Conservation (phyloP, 2,888 invertebrate species). For the Tiphia femorata region DNA sequence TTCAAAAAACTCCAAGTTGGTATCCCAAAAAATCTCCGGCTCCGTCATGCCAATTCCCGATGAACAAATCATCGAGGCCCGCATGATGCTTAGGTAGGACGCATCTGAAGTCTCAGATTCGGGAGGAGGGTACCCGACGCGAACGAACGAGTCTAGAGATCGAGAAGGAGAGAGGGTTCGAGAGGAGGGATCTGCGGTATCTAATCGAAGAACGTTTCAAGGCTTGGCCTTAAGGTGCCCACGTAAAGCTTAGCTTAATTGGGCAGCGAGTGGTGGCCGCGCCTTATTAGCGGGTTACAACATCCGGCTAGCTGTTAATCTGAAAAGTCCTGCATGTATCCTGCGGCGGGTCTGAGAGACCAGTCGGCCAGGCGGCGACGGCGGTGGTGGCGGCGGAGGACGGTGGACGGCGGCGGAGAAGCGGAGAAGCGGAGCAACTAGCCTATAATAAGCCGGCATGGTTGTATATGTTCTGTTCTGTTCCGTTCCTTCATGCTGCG, state of each 20-base stretch:
- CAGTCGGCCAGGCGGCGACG: conserved; percentile 36
- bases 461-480: conserved; percentile 60
- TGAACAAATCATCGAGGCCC: too few relatives aligned
- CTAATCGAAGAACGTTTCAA: conserved; percentile 61
- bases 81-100: too few relatives aligned
- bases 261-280: conserved; percentile 61
- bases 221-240: conserved; percentile 55
- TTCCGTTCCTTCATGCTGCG: conserved; percentile 64
- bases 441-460: conserved; percentile 66
- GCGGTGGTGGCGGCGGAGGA: conserved; percentile 18
- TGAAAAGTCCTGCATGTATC: conserved; percentile 65
- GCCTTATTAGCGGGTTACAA: conserved; percentile 67
- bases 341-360: conserved; percentile 58
- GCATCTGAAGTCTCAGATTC: too few relatives aligned
- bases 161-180: conserved; percentile 2
- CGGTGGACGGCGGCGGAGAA: conserved; percentile 20
- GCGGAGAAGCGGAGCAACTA: conserved; percentile 56
- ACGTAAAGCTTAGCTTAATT: conserved; percentile 63
- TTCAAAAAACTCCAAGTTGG: too few relatives aligned
- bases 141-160: background rate
- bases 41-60: too few relatives aligned
- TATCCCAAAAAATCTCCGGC: too few relatives aligned
- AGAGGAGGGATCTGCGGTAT: conserved; percentile 49
- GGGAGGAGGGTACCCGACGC: background rate
- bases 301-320: conserved; percentile 65